These are phyloP conservation scores for Pempheris klunzingeri DNA, from an alignment of 2,797 vertebrate genomes.

Conservation along the genomic window DNA sequence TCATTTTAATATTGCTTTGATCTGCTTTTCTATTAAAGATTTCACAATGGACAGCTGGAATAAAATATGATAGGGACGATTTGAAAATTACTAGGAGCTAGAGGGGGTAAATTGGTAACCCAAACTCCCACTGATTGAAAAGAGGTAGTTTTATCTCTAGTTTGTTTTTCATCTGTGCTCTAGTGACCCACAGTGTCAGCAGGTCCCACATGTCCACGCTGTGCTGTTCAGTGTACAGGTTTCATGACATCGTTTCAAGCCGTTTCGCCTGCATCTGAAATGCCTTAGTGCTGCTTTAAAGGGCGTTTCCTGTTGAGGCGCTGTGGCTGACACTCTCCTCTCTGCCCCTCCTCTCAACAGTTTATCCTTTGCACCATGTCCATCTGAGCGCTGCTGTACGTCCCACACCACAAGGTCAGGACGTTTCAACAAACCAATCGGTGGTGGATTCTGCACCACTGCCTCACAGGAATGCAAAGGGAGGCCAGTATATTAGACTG, in stretches of 20 bases:
- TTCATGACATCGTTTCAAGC: neutral
- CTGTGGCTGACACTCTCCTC: neutral
- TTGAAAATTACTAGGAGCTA: too few species aligned
- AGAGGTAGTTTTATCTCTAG: neutral
- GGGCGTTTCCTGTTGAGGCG: neutral
- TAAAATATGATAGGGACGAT: too few species aligned
- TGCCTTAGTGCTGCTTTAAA: neutral
- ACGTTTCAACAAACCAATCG: conserved; percentile 14
- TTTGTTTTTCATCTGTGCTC: neutral
- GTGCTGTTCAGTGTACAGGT: neutral
- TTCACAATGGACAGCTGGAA: too few species aligned
- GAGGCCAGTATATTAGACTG: conserved; percentile 59
- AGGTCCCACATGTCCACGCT: neutral
- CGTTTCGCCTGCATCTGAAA: too few species aligned
- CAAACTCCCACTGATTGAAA: too few species aligned
- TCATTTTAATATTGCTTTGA: too few species aligned
- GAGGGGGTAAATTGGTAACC: too few species aligned
- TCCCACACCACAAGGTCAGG: conserved; percentile 13
- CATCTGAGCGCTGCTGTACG: conserved; percentile 73
- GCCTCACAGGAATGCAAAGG: conserved; percentile 39
- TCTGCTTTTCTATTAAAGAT: too few species aligned
- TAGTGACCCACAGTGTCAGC: neutral
- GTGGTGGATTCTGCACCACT: conserved; percentile 23
- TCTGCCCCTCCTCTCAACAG: conserved; percentile 61
- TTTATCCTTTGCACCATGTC: conserved; percentile 90